Evolutionary conservation across 2,113 vertebrate genomes (phyloP).

Genomic region (Ctenodactylus gundi): DNA sequence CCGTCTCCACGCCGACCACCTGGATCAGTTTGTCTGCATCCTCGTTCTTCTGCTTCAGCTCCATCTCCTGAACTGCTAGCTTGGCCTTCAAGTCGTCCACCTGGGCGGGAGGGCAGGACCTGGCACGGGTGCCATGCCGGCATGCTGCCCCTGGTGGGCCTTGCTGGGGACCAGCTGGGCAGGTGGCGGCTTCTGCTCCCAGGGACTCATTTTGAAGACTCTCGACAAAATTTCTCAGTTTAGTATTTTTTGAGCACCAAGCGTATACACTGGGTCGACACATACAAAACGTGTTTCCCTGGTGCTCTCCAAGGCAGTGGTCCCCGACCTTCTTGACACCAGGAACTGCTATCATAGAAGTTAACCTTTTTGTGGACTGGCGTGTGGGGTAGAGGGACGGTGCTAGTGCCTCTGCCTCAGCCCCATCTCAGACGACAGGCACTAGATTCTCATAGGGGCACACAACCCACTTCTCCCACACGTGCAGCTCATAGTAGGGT

Average conservation of each 20-base stretch:
- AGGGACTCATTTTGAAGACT: background rate
- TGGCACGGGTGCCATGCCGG: accelerated
- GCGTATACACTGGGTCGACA: background rate
- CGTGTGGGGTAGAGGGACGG: too few relatives aligned
- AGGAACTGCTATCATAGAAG: too few relatives aligned
- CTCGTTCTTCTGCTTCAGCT: conserved; percentile 85
- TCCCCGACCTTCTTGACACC: too few relatives aligned
- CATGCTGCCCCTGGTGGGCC: too few relatives aligned
- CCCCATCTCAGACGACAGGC: too few relatives aligned
- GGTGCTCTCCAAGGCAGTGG: too few relatives aligned
- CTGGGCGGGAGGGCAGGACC: conserved; percentile 37
- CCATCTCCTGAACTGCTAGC: conserved; percentile 81
- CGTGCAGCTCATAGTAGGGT: too few relatives aligned
- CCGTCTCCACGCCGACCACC: conserved; percentile 81
- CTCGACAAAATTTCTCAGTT: background rate
- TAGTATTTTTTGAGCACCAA: background rate
- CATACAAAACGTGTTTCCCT: accelerated
- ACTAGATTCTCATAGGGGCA: too few relatives aligned
- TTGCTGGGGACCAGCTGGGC: too few relatives aligned
- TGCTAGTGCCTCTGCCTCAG: too few relatives aligned
- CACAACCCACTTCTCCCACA: too few relatives aligned
- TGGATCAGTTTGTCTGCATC: conserved; percentile 84
- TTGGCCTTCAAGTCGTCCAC: conserved; percentile 85
- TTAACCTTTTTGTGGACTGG: too few relatives aligned
- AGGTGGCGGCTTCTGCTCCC: background rate